These are phyloP conservation scores for Drosophila heteroneura DNA, from an alignment of 2,888 invertebrate species.

Conservation along the genomic window DNA sequence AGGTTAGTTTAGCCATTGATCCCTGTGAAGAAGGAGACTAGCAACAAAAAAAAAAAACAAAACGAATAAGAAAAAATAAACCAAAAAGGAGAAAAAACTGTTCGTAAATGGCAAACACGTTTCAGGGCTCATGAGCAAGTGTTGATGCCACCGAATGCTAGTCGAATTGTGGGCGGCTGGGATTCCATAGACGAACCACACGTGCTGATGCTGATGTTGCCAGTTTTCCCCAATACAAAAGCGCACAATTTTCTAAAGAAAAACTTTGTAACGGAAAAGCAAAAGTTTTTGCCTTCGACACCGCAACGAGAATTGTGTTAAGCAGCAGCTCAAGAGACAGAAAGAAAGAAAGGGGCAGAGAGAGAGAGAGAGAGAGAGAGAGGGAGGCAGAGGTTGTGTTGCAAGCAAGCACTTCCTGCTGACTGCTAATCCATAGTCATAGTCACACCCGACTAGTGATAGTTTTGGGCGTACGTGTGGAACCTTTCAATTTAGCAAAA, in stretches of 20 bases:
- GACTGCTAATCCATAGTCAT: conserved; percentile 75
- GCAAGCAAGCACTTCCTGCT: conserved; percentile 66
- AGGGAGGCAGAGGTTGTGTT: conserved; percentile 4
- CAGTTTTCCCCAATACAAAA: conserved; percentile 69
- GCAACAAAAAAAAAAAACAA: conserved; percentile 1
- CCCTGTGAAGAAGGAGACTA: conserved; percentile 12
- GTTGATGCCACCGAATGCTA: conserved; percentile 57
- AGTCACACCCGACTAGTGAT: conserved; percentile 77
- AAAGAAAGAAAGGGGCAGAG: background rate
- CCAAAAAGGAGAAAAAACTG: conserved; percentile 35
- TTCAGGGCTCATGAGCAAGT: conserved; percentile 75
- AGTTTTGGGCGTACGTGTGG: conserved; percentile 81
- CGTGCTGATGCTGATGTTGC: conserved; percentile 56
- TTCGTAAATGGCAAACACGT: conserved; percentile 77
- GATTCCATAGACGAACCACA: conserved; percentile 50
- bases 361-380: conserved; percentile 5
- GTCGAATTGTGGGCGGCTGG: conserved; percentile 34
- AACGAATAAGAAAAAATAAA: background rate
- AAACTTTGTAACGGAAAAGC: conserved; percentile 80
- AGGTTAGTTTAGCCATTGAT: conserved; percentile 75
- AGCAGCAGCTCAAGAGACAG: conserved; percentile 49
- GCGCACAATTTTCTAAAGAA: conserved; percentile 78
- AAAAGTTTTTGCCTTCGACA: conserved; percentile 76
- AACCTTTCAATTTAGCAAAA: conserved; percentile 80
- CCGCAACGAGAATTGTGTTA: conserved; percentile 79